A percentile compares a stretch with the other conserved stretches of the same genome.
Evolutionary conservation across 2,888 invertebrate species (phyloP).

Genomic region (Oligia strigilis): DNA sequence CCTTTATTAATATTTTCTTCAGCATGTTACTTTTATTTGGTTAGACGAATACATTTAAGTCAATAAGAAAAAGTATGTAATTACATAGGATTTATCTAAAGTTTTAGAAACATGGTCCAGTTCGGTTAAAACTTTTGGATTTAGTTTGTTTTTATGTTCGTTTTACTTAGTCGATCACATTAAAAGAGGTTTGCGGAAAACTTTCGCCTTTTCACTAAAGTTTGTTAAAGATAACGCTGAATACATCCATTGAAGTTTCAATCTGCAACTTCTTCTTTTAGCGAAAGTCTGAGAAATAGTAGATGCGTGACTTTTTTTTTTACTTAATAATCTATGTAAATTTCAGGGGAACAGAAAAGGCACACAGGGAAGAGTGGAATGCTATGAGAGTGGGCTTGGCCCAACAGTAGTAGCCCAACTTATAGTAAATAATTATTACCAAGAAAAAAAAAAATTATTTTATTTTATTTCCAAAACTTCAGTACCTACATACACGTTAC

Average conservation of each 20-base stretch:
- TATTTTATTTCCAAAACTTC: neutral
- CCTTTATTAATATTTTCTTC: too few species aligned
- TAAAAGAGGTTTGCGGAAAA: conserved; percentile 19
- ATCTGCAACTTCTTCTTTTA: conserved; percentile 17
- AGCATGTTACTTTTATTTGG: too few species aligned
- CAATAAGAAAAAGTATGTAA: neutral
- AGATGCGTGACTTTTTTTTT: neutral
- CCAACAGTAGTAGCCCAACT: neutral
- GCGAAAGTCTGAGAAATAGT: neutral
- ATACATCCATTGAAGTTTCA: conserved; percentile 29
- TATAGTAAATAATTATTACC: neutral
- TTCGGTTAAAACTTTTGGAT: neutral
- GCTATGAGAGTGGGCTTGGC: neutral
- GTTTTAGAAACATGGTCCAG: neutral
- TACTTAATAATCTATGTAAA: neutral
- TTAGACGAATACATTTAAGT: too few species aligned
- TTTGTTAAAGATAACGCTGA: conserved; percentile 19
- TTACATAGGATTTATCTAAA: neutral
- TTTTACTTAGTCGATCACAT: conserved; percentile 14
- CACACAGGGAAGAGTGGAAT: neutral
- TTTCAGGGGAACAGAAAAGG: neutral
- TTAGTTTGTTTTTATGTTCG: neutral
- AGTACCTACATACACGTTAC: neutral
- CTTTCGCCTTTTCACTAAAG: conserved; percentile 12
- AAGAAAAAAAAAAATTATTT: too few species aligned